phyloP scores from a whole-genome alignment of 2,888 invertebrate species.

The Nephrocerus scutellatus region DNA sequence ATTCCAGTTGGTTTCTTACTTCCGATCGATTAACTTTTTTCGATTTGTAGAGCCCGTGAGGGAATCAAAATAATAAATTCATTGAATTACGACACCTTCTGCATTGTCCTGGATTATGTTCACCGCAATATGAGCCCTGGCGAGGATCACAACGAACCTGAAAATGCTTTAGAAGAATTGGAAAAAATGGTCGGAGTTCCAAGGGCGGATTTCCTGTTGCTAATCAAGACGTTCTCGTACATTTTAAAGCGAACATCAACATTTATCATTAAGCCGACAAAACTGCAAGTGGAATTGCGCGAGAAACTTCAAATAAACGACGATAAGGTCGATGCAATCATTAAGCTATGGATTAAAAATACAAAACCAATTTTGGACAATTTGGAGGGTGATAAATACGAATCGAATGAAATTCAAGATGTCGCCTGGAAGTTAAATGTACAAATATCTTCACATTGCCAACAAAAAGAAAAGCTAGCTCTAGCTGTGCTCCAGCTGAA shows the following conservation, averaged over 20 bases:
- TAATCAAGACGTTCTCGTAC: conserved; percentile 48
- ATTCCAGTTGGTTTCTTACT: background rate
- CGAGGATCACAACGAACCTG: conserved; percentile 33
- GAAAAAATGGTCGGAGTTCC: conserved; percentile 43
- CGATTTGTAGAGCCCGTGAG: conserved; percentile 38
- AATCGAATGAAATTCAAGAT: conserved; percentile 49
- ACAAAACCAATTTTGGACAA: conserved; percentile 52
- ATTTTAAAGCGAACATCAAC: conserved; percentile 50
- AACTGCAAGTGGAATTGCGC: conserved; percentile 49
- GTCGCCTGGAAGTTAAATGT: conserved; percentile 54
- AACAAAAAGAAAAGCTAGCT: conserved; percentile 48
- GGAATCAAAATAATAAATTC: conserved; percentile 47
- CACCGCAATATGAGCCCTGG: conserved; percentile 44
- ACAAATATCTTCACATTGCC: conserved; percentile 49
- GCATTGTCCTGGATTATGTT: conserved; percentile 43
- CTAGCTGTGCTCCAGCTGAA: conserved; percentile 50
- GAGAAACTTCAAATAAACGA: conserved; percentile 49
- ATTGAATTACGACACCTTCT: conserved; percentile 41
- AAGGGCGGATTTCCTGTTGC: conserved; percentile 39
- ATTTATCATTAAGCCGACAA: conserved; percentile 52
- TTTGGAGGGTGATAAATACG: conserved; percentile 43
- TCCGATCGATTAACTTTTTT: background rate
- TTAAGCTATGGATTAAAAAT: conserved; percentile 51
- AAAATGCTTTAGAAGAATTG: conserved; percentile 43
- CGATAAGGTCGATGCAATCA: conserved; percentile 53